A percentile compares a stretch with the other conserved stretches of the same genome.
phyloP scores from a whole-genome alignment of 2,888 invertebrate species.

The Lasioglossum figueresi region DNA sequence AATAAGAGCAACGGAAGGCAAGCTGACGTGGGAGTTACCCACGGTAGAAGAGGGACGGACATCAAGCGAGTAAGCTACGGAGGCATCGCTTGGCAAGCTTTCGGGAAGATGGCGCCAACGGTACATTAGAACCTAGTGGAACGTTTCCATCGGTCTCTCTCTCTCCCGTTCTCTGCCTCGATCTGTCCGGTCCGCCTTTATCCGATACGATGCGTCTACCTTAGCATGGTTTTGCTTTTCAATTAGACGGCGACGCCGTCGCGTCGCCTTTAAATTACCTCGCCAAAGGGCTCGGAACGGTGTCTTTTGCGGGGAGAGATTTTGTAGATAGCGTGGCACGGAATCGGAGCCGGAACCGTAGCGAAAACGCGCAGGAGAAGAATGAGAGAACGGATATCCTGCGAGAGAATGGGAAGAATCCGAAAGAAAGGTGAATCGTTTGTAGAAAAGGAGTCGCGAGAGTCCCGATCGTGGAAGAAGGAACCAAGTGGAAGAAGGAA shows the following conservation, averaged over 20 bases:
- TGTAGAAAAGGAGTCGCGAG: conserved; percentile 77
- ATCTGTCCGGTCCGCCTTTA: not conserved
- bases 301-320: not conserved
- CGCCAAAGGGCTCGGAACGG: not conserved
- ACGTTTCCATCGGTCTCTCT: not conserved
- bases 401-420: not conserved
- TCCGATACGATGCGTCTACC: not conserved
- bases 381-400: not conserved
- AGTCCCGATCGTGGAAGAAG: conserved; percentile 69
- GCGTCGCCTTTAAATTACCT: not conserved
- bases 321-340: conserved; percentile 53
- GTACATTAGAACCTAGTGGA: conserved; percentile 41
- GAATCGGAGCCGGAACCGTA: conserved; percentile 68
- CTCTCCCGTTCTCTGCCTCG: not conserved
- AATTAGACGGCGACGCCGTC: not conserved
- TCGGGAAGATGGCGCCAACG: conserved; percentile 75
- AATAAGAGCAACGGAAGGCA: conserved; percentile 74
- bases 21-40: conserved; percentile 70
- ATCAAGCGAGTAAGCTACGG: conserved; percentile 59
- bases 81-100: conserved; percentile 58
- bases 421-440: not conserved
- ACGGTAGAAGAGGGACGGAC: conserved; percentile 64
- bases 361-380: conserved; percentile 25
- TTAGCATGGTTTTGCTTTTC: not conserved
- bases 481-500: conserved; percentile 61